Percentiles rank a stretch among this genome's conserved stretches.
Conservation (phyloP, 2,113 vertebrate genomes). For the Anser brachyrhynchus region DNA sequence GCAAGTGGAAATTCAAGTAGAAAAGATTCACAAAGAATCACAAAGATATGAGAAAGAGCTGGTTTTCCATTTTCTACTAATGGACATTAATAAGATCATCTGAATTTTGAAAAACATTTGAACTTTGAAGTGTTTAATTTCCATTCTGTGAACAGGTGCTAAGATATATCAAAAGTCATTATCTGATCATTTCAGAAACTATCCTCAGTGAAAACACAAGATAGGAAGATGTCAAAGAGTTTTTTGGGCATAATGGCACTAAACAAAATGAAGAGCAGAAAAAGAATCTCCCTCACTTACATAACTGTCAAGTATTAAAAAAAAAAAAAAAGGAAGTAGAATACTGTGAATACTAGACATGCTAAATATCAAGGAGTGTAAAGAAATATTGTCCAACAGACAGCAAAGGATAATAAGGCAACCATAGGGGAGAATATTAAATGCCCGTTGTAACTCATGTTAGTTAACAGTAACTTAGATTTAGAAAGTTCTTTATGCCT, state of each 20-base stretch:
- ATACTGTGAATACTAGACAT: neutral
- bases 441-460: neutral
- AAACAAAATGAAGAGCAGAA: neutral
- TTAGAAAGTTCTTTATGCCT: neutral
- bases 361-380: neutral
- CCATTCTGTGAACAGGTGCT: conserved; percentile 31
- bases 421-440: neutral
- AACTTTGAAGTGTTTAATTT: conserved; percentile 62
- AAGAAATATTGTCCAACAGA: neutral
- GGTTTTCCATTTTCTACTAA: conserved; percentile 31
- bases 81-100: conserved; percentile 35
- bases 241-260: neutral
- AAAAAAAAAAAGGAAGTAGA: neutral
- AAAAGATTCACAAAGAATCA: conserved; percentile 19
- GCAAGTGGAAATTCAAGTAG: conserved; percentile 42
- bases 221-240: neutral
- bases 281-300: neutral
- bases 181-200: conserved; percentile 52
- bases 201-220: conserved; percentile 22
- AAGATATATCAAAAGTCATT: conserved; percentile 51
- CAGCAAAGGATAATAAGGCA: neutral
- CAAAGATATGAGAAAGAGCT: conserved; percentile 3
- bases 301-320: neutral
- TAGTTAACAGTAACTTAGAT: neutral
- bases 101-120: conserved; percentile 50